Percentiles rank a stretch among this genome's conserved stretches.
phyloP scores from a whole-genome alignment of 30 jellyfish, hydroid and myxozoan species.

The Pseudorhiza aurosa region DNA sequence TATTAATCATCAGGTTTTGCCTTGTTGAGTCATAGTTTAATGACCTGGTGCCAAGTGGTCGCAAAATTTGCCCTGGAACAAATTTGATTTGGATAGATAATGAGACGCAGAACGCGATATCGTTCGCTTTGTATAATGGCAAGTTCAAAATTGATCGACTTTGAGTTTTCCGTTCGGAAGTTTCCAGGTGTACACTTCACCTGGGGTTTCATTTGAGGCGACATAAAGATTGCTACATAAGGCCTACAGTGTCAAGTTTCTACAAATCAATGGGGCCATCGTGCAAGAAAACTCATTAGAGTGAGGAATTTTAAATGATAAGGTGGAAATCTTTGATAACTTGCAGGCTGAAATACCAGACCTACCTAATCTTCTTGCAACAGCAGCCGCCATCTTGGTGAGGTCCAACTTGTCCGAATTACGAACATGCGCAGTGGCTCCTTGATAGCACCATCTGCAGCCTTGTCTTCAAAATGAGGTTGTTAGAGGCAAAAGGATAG shows the following conservation, averaged over 20 bases:
- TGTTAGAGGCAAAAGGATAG: slow-evolving; percentile 3
- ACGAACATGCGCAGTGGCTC: slow-evolving; percentile 34
- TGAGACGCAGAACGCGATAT: no score
- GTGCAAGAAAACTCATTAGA: background rate
- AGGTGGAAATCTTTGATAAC: background rate
- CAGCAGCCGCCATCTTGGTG: slow-evolving; percentile 60
- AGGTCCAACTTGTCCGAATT: background rate
- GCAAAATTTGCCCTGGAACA: slow-evolving; percentile 46
- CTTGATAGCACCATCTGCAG: background rate
- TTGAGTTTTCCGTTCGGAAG: no score
- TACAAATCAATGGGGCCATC: no score
- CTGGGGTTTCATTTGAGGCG: no score
- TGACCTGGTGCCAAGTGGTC: slow-evolving; percentile 67
- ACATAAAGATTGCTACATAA: no score
- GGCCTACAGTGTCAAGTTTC: no score
- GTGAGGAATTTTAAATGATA: background rate
- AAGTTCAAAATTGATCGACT: no score
- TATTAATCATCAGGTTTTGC: slow-evolving; percentile 64
- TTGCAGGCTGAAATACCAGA: background rate
- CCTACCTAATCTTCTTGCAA: slow-evolving; percentile 55
- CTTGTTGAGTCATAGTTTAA: slow-evolving; percentile 88
- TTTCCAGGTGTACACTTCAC: no score
- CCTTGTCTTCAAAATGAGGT: background rate
- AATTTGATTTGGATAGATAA: no score
- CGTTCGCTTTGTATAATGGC: no score